Percentiles rank a stretch among this genome's conserved stretches.
Evolutionary conservation across 2,113 vertebrate genomes (phyloP).

Genomic region (Percina caprodes): DNA sequence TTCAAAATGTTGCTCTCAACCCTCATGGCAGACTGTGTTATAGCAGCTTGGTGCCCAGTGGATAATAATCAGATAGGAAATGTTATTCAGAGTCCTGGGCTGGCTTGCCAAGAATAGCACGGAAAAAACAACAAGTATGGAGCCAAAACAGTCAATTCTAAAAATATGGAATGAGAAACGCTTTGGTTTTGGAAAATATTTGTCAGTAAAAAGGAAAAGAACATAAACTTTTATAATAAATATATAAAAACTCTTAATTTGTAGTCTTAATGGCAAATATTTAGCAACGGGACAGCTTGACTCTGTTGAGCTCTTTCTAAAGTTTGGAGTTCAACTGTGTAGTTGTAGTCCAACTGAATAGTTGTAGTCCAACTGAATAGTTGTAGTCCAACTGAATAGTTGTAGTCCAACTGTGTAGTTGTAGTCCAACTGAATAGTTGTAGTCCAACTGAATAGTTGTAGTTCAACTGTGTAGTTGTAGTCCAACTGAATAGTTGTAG

Average conservation of each 20-base stretch:
- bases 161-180: conserved; percentile 8
- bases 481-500: too few relatives aligned
- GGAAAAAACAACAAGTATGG: conserved; percentile 1
- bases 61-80: conserved; percentile 25
- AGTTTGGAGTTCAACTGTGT: too few relatives aligned
- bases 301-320: neutral
- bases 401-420: too few relatives aligned
- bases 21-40: neutral
- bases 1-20: neutral
- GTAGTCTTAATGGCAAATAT: neutral
- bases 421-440: too few relatives aligned
- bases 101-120: conserved; percentile 9
- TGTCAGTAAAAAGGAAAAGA: neutral
- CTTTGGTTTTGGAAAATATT: neutral
- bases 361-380: too few relatives aligned
- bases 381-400: too few relatives aligned
- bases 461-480: too few relatives aligned
- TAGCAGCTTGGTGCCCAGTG: conserved; percentile 3
- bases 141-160: neutral
- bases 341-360: neutral
- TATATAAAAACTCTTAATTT: neutral
- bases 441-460: too few relatives aligned
- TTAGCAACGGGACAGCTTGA: neutral
- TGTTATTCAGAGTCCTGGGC: neutral
- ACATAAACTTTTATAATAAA: neutral